These are phyloP conservation scores for Enteromius trimaculatus DNA, from an alignment of 2,797 vertebrate species.

Conservation along the genomic window DNA sequence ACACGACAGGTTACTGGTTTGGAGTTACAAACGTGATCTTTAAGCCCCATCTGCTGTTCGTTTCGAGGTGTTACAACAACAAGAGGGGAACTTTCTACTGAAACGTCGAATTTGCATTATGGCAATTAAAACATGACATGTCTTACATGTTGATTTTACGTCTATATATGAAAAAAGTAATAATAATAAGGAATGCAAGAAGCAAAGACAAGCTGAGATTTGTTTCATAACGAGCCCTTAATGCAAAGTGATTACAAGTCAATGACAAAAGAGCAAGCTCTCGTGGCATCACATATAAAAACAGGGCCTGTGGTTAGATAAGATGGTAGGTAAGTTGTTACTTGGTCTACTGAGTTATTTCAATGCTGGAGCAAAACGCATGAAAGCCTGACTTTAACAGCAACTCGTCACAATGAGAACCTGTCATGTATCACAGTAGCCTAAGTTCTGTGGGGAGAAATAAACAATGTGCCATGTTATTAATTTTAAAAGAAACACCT, in stretches of 20 bases:
- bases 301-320: constrained; percentile 36
- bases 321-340: background rate
- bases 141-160: background rate
- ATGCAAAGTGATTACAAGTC: no score
- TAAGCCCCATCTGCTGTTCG: constrained; percentile 69
- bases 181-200: background rate
- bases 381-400: no score
- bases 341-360: constrained; percentile 21
- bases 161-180: background rate
- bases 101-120: background rate
- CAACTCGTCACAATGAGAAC: no score
- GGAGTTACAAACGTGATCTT: constrained; percentile 50
- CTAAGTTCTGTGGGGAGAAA: no score
- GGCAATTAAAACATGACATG: background rate
- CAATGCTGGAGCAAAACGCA: no score
- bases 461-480: no score
- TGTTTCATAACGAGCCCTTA: background rate
- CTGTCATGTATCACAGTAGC: no score
- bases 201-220: background rate
- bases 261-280: background rate
- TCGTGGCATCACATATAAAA: background rate
- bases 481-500: no score
- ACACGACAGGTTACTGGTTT: background rate
- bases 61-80: background rate
- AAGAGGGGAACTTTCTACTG: background rate